Conservation (phyloP, 2,888 invertebrate genomes). For the Mamestra brassicae region DNA sequence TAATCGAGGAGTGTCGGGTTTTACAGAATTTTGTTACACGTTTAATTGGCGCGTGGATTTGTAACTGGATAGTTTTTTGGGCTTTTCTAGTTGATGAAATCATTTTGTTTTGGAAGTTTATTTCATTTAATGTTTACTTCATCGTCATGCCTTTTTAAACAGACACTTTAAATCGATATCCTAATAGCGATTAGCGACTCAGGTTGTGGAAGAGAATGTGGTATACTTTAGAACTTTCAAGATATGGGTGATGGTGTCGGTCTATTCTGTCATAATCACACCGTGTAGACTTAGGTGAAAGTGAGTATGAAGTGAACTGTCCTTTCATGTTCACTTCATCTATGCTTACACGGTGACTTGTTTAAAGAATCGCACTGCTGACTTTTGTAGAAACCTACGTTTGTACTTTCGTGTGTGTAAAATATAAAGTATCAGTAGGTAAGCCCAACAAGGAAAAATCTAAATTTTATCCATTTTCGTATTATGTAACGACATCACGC, state of each 20-base stretch:
- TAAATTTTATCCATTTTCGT: conserved; percentile 7
- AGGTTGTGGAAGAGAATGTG: no score
- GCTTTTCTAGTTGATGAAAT: not conserved
- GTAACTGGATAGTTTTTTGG: conserved; percentile 5
- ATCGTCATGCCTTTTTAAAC: no score
- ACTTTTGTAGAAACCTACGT: no score
- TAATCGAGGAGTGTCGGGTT: conserved; percentile 55
- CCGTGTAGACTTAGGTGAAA: no score
- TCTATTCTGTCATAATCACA: no score
- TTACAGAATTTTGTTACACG: conserved; percentile 41
- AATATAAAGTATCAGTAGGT: not conserved
- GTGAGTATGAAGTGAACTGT: no score
- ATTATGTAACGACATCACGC: conserved; percentile 18
- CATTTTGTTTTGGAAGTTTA: not conserved
- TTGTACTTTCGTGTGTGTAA: not conserved
- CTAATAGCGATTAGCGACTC: no score
- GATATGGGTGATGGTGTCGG: no score
- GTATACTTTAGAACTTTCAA: no score
- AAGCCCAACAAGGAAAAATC: conserved; percentile 13
- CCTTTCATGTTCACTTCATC: no score
- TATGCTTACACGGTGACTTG: no score
- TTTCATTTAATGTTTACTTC: not conserved
- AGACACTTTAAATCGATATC: not conserved
- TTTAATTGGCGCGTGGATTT: conserved; percentile 50
- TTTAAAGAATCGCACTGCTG: no score